phyloP scores from a whole-genome alignment of 2,797 vertebrate genomes.

The Phataginus tricuspis region DNA sequence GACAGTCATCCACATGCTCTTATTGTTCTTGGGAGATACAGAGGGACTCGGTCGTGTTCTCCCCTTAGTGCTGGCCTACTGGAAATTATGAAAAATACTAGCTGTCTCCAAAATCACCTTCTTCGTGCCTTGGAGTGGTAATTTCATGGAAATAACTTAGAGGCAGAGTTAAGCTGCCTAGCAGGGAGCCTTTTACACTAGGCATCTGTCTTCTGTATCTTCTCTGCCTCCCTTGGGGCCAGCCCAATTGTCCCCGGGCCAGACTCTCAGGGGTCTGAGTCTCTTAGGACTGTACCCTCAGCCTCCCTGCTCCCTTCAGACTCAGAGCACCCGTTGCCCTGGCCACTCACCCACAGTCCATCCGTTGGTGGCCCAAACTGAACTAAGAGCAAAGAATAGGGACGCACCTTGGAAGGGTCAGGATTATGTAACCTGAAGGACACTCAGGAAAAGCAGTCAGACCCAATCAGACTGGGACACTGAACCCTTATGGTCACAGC shows the following conservation, averaged over 20 bases:
- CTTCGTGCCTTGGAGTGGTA: slow-evolving; percentile 31
- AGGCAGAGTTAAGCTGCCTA: background rate
- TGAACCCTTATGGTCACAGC: background rate
- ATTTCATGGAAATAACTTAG: slow-evolving; percentile 70
- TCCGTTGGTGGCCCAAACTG: background rate
- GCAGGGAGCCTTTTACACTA: slow-evolving; percentile 12
- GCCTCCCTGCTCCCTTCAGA: background rate
- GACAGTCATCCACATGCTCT: background rate
- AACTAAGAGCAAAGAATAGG: background rate
- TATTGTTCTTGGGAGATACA: slow-evolving; percentile 48
- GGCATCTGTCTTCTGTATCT: background rate
- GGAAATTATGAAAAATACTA: slow-evolving; percentile 72
- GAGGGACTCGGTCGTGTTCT: background rate
- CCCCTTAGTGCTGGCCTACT: slow-evolving; percentile 3
- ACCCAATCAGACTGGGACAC: background rate
- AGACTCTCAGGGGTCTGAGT: background rate
- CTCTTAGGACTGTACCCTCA: background rate
- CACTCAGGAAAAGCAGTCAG: background rate
- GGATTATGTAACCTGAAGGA: background rate
- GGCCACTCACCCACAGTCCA: background rate
- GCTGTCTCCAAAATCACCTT: slow-evolving; percentile 36
- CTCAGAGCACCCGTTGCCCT: background rate
- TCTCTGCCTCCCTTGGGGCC: background rate
- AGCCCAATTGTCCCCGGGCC: background rate
- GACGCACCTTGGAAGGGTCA: background rate